Evolutionary conservation across 2,113 vertebrate species (phyloP).

Genomic region (Eublepharis macularius): DNA sequence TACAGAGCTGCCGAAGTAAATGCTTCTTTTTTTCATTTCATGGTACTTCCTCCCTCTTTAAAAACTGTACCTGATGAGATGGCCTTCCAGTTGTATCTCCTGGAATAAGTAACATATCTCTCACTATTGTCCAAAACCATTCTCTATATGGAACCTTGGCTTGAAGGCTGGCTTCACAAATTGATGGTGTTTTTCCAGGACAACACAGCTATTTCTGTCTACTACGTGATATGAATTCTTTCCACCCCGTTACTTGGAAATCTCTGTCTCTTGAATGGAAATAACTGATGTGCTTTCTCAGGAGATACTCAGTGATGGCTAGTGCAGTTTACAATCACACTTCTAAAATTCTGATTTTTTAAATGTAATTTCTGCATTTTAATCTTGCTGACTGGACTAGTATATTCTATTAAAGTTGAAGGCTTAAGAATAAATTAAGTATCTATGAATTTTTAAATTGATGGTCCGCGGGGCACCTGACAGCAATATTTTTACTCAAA

Average conservation of each 20-base stretch:
- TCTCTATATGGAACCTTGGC: not conserved
- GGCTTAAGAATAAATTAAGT: no score
- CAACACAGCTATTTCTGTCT: not conserved
- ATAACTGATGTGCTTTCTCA: not conserved
- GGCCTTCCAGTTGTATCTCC: no score
- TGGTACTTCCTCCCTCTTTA: not conserved
- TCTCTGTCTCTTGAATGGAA: rapidly evolving
- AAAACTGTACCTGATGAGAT: not conserved
- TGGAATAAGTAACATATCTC: not conserved
- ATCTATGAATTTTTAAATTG: no score
- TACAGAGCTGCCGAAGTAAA: not conserved
- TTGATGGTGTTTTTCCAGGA: not conserved
- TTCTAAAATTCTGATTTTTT: no score
- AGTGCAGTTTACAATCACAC: not conserved
- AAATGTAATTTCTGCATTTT: no score
- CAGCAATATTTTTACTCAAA: not conserved
- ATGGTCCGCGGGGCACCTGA: no score
- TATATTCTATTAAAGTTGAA: no score
- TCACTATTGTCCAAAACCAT: not conserved
- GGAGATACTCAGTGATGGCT: not conserved
- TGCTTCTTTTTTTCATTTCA: not conserved
- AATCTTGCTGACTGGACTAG: no score
- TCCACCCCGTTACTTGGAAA: not conserved
- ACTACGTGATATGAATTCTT: not conserved
- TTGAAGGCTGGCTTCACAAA: not conserved